These are phyloP conservation scores for Lepidothrix coronata DNA, from an alignment of 2,113 vertebrate species.

Conservation along the genomic window DNA sequence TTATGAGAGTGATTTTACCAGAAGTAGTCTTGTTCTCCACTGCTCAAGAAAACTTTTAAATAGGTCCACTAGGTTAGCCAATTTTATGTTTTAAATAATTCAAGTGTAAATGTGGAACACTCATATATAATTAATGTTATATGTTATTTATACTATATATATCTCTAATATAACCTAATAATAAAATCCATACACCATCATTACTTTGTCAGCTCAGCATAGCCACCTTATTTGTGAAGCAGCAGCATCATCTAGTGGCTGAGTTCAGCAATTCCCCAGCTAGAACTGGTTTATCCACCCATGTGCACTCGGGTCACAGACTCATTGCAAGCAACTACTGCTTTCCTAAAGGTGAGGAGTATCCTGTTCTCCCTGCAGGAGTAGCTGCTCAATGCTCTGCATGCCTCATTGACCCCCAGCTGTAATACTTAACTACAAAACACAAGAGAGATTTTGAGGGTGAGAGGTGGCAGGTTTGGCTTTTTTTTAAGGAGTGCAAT, in stretches of 20 bases:
- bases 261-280: not conserved
- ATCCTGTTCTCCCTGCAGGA: rapidly evolving
- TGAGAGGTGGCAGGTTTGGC: not conserved
- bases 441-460: not conserved
- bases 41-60: not conserved
- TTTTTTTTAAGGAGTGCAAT: not conserved
- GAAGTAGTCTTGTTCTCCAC: not conserved
- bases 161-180: not conserved
- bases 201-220: not conserved
- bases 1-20: not conserved
- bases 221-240: not conserved
- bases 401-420: not conserved
- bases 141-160: not conserved
- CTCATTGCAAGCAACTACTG: too few relatives aligned
- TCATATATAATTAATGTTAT: not conserved
- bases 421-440: not conserved
- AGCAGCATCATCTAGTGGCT: constrained; percentile 53
- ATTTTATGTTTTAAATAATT: not conserved
- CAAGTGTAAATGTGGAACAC: not conserved
- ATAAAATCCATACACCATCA: rapidly evolving
- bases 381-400: not conserved
- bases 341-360: not conserved
- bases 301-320: rapidly evolving
- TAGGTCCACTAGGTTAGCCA: not conserved
- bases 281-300: not conserved